Base-by-base conservation (phyloP, 2,113 vertebrate genomes). In the Catharus minimus region DNA sequence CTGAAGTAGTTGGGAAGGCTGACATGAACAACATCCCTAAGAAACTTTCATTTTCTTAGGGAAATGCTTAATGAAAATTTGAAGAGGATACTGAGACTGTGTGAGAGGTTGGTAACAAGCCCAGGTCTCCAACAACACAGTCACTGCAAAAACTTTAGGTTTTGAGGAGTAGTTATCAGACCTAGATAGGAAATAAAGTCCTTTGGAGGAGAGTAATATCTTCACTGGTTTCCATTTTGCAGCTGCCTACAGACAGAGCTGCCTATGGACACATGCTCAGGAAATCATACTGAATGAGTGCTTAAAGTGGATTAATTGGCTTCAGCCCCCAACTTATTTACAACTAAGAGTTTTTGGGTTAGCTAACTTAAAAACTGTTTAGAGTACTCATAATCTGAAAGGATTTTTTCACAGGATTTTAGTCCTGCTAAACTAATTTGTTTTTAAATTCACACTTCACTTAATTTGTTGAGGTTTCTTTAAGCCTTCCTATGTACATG, bases 231-330 rank as follows among this genome's bases (percentile, higher is more conserved):
- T 73, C 39, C 9, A 1, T 44, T 93, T 87, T 89, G 67, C 64
- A 68, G 71, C 38, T 38, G 38, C 38, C 38, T 38, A 38, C 38
- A 38, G 38, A 38, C 38, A 72, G 69, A 82, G 46, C 9, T 66
- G 41, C 74, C 38, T 64, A 32, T 11, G 39, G 66, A 88, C 28
- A 58, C 39, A 73, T 13, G 36, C 13, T 68, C 57, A 78, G 71
- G 71, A 94, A 85, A 82, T 86, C 5, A 80, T 10, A 60, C 47
- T 39, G 62, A 89, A 80, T 83, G 76, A 66, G 41, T 57, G 58
- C 46, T 85, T 87, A n/a, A 80, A 91, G 67, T 55, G 30, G 76
- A 91, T 85, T 79, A 85, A 86, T 66, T 92, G 18, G 52, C 47
- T 17, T 77, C 36, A 39, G 47, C 55, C 28, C n/a, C 23, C 62